phyloP scores from a whole-genome alignment of 2,113 vertebrate species.

The Mustela lutreola region DNA sequence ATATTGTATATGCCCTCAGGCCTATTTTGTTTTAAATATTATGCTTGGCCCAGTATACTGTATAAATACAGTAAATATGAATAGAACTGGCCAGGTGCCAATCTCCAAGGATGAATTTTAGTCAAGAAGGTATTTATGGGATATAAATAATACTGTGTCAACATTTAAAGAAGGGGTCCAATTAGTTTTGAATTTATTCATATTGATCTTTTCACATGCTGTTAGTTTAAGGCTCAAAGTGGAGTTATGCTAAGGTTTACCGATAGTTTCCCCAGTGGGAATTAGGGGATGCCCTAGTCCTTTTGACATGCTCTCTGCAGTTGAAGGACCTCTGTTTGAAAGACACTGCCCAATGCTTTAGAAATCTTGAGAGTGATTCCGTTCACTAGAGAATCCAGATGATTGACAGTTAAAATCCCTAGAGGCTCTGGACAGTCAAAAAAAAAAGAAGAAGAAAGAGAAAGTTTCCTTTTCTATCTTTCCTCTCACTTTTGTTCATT shows the following conservation, averaged over 20 bases:
- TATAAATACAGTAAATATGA: constrained; percentile 95
- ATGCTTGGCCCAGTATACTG: constrained; percentile 92
- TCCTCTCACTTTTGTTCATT: neutral
- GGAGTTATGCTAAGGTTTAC: constrained; percentile 87
- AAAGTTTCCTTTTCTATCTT: constrained; percentile 29
- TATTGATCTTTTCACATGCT: constrained; percentile 91
- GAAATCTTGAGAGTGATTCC: neutral
- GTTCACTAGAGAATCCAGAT: constrained; percentile 16
- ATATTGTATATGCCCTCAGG: constrained; percentile 91
- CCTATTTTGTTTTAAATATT: constrained; percentile 95
- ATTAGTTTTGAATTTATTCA: constrained; percentile 91
- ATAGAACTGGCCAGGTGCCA: constrained; percentile 92
- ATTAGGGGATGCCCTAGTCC: constrained; percentile 65
- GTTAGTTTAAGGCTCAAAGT: constrained; percentile 89
- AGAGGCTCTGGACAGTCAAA: neutral
- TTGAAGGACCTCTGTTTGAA: constrained; percentile 65
- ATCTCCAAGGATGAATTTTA: constrained; percentile 90
- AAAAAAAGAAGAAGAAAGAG: neutral
- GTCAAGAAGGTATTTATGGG: constrained; percentile 93
- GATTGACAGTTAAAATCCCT: neutral
- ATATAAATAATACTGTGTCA: constrained; percentile 96
- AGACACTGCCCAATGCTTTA: constrained; percentile 28
- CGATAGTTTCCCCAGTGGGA: constrained; percentile 81
- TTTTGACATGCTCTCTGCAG: constrained; percentile 78
- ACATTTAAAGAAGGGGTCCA: constrained; percentile 89